Evolutionary conservation across 2,797 vertebrate genomes (phyloP).

Genomic region (Phrynocephalus forsythii): DNA sequence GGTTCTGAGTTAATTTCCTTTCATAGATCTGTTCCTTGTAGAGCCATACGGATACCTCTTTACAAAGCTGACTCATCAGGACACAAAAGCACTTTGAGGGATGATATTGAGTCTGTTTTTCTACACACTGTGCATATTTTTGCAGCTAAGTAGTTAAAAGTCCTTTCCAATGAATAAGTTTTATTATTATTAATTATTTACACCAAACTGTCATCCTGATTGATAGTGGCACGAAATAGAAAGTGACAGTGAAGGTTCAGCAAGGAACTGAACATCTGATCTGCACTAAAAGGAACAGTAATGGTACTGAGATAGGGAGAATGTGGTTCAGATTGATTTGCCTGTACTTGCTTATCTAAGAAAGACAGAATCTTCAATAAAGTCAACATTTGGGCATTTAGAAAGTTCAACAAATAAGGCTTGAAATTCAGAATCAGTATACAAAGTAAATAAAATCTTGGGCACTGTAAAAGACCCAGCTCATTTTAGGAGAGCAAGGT

Average conservation of each 20-base stretch:
- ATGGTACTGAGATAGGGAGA: neutral
- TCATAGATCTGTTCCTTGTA: conserved; percentile 2
- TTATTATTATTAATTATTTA: conserved; percentile 43
- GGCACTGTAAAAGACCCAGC: neutral
- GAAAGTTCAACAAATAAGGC: neutral
- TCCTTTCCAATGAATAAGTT: conserved; percentile 26
- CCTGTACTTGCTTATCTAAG: conserved; percentile 20
- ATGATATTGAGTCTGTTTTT: neutral
- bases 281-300: neutral
- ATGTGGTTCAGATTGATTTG: conserved; percentile 17
- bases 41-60: neutral
- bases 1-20: conserved; percentile 15
- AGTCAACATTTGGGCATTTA: neutral
- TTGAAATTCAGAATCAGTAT: neutral
- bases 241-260: conserved; percentile 1
- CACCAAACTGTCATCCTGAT: conserved; percentile 10
- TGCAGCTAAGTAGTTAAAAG: conserved; percentile 13
- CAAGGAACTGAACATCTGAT: conserved; percentile 5
- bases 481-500: neutral
- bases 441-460: neutral
- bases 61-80: conserved; percentile 21
- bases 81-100: conserved; percentile 10
- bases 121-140: conserved; percentile 19
- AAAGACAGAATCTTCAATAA: neutral
- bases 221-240: neutral